These are phyloP conservation scores for Andricus curvator DNA, from an alignment of 2,888 invertebrate genomes.

Conservation along the genomic window DNA sequence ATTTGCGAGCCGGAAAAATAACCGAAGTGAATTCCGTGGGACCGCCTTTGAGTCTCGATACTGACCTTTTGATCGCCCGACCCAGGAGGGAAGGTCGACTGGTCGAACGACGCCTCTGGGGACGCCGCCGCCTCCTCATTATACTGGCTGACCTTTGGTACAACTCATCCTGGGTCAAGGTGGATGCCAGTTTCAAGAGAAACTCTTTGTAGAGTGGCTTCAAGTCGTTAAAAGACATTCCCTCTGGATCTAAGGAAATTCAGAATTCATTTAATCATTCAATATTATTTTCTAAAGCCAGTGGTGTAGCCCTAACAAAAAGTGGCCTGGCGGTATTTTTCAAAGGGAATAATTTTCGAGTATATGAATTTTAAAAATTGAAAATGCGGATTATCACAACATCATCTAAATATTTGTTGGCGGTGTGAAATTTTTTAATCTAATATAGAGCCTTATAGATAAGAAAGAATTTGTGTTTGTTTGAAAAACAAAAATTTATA, in stretches of 20 bases:
- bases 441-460: too few species aligned
- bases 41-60: slow-evolving; percentile 72
- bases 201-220: slow-evolving; percentile 96
- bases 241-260: slow-evolving; percentile 85
- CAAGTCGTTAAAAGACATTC: slow-evolving; percentile 95
- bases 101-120: slow-evolving; percentile 70
- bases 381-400: too few species aligned
- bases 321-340: too few species aligned
- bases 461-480: too few species aligned
- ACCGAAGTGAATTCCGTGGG: slow-evolving; percentile 78
- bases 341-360: too few species aligned
- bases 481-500: too few species aligned
- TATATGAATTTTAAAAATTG: too few species aligned
- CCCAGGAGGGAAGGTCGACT: slow-evolving; percentile 71
- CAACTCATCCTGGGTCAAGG: slow-evolving; percentile 94
- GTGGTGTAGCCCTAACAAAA: too few species aligned
- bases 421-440: too few species aligned
- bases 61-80: slow-evolving; percentile 75
- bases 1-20: slow-evolving; percentile 74
- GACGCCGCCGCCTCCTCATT: slow-evolving; percentile 84
- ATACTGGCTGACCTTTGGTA: slow-evolving; percentile 94
- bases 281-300: too few species aligned
- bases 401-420: too few species aligned
- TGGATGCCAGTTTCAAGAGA: slow-evolving; percentile 90
- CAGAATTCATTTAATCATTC: background rate